Evolutionary conservation across 1,140 invertebrate genomes (phyloP).

Genomic region (Aphidius gifuensis): DNA sequence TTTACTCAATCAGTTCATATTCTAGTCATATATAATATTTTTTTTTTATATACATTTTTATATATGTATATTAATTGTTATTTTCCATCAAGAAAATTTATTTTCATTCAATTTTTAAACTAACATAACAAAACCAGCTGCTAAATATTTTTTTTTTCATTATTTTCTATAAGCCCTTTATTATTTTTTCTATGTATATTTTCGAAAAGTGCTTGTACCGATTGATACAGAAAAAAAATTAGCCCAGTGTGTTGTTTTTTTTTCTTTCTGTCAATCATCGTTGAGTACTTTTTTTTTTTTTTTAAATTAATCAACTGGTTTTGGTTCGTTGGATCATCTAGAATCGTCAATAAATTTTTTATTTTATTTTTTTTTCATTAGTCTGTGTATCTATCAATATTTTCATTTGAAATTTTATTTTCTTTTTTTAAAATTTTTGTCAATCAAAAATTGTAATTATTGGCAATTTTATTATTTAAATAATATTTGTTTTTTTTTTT

Average conservation of each 20-base stretch:
- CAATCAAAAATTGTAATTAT: constrained; percentile 1
- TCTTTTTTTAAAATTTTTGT: constrained; percentile 4
- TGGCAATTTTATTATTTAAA: not conserved
- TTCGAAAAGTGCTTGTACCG: too few relatives aligned
- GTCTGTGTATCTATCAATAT: not conserved
- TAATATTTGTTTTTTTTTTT: too few relatives aligned
- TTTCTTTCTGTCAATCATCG: not conserved
- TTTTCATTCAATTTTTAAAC: not conserved
- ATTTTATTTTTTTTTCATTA: not conserved
- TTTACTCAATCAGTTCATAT: constrained; percentile 8
- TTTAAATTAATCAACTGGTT: not conserved
- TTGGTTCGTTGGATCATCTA: constrained; percentile 24
- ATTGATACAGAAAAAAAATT: too few relatives aligned
- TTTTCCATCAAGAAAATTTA: too few relatives aligned
- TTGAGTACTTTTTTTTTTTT: not conserved
- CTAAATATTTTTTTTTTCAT: too few relatives aligned
- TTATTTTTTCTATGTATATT: too few relatives aligned
- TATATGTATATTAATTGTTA: not conserved
- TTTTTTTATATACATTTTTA: constrained; percentile 8
- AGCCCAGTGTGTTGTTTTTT: not conserved
- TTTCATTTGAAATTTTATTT: constrained; percentile 10
- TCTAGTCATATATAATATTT: constrained; percentile 8
- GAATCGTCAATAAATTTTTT: constrained; percentile 17
- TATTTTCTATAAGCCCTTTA: too few relatives aligned
- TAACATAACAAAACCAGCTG: too few relatives aligned